Evolutionary conservation across 1,140 invertebrate genomes (phyloP), one percentile per base, ranked within the genome.

Genomic region (Drosophila kikkawai): DNA sequence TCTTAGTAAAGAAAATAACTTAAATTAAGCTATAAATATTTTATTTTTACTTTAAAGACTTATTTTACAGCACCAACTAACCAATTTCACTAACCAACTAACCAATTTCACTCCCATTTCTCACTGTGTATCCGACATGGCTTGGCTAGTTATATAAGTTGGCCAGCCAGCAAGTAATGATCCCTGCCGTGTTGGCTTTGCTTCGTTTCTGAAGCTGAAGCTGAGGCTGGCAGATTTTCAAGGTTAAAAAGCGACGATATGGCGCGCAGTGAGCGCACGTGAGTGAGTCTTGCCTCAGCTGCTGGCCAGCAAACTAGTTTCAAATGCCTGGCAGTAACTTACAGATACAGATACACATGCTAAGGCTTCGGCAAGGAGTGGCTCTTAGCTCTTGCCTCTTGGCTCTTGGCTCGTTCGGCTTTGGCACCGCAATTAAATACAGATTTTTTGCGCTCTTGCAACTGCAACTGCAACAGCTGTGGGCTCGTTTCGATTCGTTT

Each of bases 281-380:
- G 85, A 90, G 85, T 90, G 85, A 90, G 82, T 29, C 63, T 61
- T 60, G 82, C 82, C 76, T 57, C 67, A 63, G 67, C 61, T 42
- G 63, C 45, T 53, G 61, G 74, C 68, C 76, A 63, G 67, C 83
- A 90, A 90, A 90, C 85, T 90, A 90, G 85, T 90, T 90, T 90
- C 85, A 90, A 90, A 90, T 90, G 85, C 79, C 78, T 81, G 70
- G 64, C 82, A 80, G 82, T 84, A 87, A 88, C 85, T 87, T 75
- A 55, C 74, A 87, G 83, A 87, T 88, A 58, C 74, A 87, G 83
- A 87, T 88, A 87, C 80, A 76, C 50, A 75, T 66, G 64, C 47
- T 56, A 66, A 68, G 70, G 68, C 56, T 75, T 59, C 76, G 42
- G 55, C 63, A 86, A 88, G 83, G 83, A 87, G 83, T 87, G 83